Percentiles rank a stretch among this genome's conserved stretches.
phyloP scores from a whole-genome alignment of 2,797 vertebrate genomes.

The Lemur catta region DNA sequence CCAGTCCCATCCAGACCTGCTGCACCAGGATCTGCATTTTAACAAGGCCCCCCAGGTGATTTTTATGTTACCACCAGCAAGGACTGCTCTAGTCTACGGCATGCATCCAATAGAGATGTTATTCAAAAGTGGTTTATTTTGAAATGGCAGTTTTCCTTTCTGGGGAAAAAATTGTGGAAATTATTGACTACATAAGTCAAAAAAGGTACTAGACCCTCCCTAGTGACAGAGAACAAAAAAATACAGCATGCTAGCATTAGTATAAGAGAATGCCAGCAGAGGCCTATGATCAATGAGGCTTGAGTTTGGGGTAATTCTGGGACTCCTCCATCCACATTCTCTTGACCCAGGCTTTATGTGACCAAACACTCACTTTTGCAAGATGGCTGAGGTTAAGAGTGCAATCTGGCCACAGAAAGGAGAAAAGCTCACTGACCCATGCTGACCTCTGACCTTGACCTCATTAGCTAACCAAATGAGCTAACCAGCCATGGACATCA shows the following conservation, averaged over 20 bases:
- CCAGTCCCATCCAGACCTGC: not conserved
- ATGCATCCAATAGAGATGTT: not conserved
- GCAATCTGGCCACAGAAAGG: constrained; percentile 54
- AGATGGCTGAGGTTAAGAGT: constrained; percentile 62
- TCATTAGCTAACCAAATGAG: constrained; percentile 71
- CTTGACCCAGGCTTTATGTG: constrained; percentile 46
- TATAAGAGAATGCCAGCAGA: not conserved
- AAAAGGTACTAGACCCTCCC: not conserved
- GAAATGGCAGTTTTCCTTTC: constrained; percentile 42
- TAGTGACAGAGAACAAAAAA: constrained; percentile 31
- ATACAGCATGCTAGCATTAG: not conserved
- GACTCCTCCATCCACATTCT: not conserved
- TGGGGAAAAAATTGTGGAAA: not conserved
- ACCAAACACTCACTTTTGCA: constrained; percentile 56
- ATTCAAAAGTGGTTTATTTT: constrained; percentile 34
- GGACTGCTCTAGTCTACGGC: not conserved
- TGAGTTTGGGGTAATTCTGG: not conserved
- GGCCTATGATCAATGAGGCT: not conserved
- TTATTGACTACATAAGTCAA: not conserved
- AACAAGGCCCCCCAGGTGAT: not conserved
- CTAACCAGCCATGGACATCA: constrained; percentile 48
- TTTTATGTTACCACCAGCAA: not conserved
- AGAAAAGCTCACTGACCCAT: constrained; percentile 67
- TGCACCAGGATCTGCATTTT: not conserved
- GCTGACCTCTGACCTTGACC: constrained; percentile 69